Evolutionary conservation across 1,140 invertebrate genomes (phyloP), one percentile per base, ranked within the genome.

Genomic region (Aradophagus sp.): DNA sequence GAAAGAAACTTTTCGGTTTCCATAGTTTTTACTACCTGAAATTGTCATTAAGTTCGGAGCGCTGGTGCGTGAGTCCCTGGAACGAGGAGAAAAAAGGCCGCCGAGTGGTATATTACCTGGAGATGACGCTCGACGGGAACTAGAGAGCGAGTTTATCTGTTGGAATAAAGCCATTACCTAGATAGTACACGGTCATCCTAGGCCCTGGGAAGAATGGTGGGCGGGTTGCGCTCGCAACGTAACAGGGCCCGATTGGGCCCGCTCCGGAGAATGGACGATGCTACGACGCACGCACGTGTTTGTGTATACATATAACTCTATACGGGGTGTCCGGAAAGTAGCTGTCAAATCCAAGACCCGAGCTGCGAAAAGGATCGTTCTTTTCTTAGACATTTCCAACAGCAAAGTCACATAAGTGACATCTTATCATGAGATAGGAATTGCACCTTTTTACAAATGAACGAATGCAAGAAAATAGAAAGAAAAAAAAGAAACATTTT

Each of bases 111-210:
- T 75, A 75, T 75, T 75, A 67, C 73, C 59, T 68, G 59, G 52
- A 73, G 73, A 75, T 75, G 74, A 73, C 69, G 66, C 70, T 52
- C 61, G 70, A 73, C 56, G 62, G 72, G 68, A 68, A 63, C 63
- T 62, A 73, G 73, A 68, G 76, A 76, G 66, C 61, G 68, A 70
- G 73, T 78, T 78, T 78, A 77, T 77, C 75, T 75, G 75, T 74
- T 56, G 68, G 71, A 78, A 78, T 78, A 78, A 78, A 78, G 77
- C 75, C 77, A 78, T 78, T 78, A 78, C 73, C 58, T 76, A 66
- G 70, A 76, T 75, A 70, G 70, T 75, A 76, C 74, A 75, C 53
- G 70, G 70, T 73, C 66, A 76, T 73, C 70, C 65, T 70, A 66
- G 35, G 39, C 41, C 56, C 61, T 66, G 65, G 59, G 55, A 75